Evolutionary conservation across 2,797 vertebrate species (phyloP), one percentile per base, ranked within the genome.

Genomic region (Astyanax mexicanus): DNA sequence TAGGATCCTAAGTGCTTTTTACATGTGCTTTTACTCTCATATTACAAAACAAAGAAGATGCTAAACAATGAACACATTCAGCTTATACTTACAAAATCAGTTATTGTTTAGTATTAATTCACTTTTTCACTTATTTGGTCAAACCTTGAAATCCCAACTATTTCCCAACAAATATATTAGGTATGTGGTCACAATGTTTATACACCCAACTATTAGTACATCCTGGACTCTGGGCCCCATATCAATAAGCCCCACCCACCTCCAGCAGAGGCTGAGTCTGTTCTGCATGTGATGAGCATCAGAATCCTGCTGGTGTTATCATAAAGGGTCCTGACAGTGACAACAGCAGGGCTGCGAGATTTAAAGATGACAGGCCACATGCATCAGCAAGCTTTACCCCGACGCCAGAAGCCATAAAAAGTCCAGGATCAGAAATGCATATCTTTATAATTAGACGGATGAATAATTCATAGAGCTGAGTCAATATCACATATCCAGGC

Each of bases 371-470:
- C 60, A 72, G 52, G 72, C 61, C 75, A 60, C 69, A 78, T 72
- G 75, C 66, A 76, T 76, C 72, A 60, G 40, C 40, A 69, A 66
- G 60, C 78, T 79, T 78, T 79, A 80, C 62, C 8, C 52, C 79
- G 35, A 57, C 70, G 74, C 78, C 80, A 75, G 54, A 74, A 77
- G 76, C 51, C 45, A 79, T 77, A 79, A 81, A 75, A 71, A 47
- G 80, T 25, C 77, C 54, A 27, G 67, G 79, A 81, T 85, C 78
- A 84, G 73, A 82, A 82, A 79, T 82, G 81, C 79, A 81, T 79
- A 74, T 79, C 52, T 73, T 52, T 75, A 77, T 82, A 83, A 83
- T 82, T 73, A 82, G 51, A 25, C 49, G 15, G 49, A 80, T 86
- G 83, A 72, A 86, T 86, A 80, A 86, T 86, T 80, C 77, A 86